A percentile compares a stretch with the other conserved stretches of the same genome.
These are phyloP conservation scores for Schizaphis graminum DNA, from an alignment of 2,888 invertebrate genomes.

Conservation along the genomic window DNA sequence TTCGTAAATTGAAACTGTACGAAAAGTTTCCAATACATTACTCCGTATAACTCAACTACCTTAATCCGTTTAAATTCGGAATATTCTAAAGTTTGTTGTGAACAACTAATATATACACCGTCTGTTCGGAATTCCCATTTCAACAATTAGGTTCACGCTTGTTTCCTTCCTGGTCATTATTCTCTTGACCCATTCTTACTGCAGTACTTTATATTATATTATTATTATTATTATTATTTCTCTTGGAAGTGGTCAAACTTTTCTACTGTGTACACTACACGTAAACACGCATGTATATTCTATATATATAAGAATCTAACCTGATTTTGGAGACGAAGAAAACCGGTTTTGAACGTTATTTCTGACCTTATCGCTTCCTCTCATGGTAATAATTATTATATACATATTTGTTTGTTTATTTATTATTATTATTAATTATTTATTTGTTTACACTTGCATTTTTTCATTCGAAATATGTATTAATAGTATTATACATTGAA, in stretches of 20 bases:
- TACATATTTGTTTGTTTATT: too few species aligned
- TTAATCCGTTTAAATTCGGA: slow-evolving; percentile 53
- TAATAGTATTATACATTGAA: too few species aligned
- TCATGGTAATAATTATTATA: too few species aligned
- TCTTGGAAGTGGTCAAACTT: not conserved
- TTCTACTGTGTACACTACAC: not conserved
- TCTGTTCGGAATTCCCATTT: slow-evolving; percentile 52
- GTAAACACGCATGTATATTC: not conserved
- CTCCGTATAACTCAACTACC: slow-evolving; percentile 38
- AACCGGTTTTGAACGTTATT: too few species aligned
- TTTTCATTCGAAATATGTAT: too few species aligned
- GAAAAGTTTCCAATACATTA: slow-evolving; percentile 49
- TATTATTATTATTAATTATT: too few species aligned
- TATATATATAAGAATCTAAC: too few species aligned
- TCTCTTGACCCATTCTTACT: slow-evolving; percentile 27
- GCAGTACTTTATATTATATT: not conserved
- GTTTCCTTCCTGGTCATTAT: slow-evolving; percentile 42
- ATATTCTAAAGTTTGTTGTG: slow-evolving; percentile 51
- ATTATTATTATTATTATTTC: slow-evolving; percentile 5
- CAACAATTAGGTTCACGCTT: slow-evolving; percentile 41
- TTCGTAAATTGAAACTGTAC: slow-evolving; percentile 39
- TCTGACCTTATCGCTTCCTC: too few species aligned
- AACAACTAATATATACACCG: slow-evolving; percentile 38
- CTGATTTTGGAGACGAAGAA: too few species aligned
- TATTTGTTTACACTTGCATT: too few species aligned